Evolutionary conservation across 2,888 invertebrate genomes (phyloP), one percentile per base, ranked within the genome.

Genomic region (Trichogramma evanescens): DNA sequence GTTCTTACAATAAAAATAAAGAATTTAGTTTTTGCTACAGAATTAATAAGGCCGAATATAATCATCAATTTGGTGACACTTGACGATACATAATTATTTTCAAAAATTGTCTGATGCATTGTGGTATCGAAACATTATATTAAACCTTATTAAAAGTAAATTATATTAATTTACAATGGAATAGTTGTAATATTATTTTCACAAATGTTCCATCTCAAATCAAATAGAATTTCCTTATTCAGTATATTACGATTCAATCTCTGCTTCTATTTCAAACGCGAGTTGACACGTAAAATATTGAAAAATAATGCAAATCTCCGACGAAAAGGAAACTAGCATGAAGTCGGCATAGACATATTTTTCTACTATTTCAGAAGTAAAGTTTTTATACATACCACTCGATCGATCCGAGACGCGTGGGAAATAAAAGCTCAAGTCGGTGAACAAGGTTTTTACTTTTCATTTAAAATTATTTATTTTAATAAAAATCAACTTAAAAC

Each of bases 331-430:
- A 67, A 70, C 68, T 68, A 73, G 72, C 73, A 74, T 72, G 52
- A 75, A 74, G 74, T 73, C 59, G 61, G 66, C 26, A 69, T 71
- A 65, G 66, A 66, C 65, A 66, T 63, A 26, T 26, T 26, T 26
- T 26, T 26, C 26, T 26, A 26, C 26, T 26, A 26, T 26, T 66
- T 61, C 65, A 63, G 64, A 64, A 55, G 65, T 64, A 65, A 66
- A 56, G 51, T 65, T 59, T 63, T 62, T 61, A 76, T 77, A 77
- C 77, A 69, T 77, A 77, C 77, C 77, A 77, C 77, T 77, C 77
- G 76, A 77, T 73, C 69, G 73, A 74, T 77, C 77, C 77, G 75
- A 77, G 77, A 77, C 77, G 77, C 77, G 76, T 77, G 77, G 73
- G 76, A 75, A 77, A 77, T 74, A 77, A 77, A 77, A 73, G 72